These are phyloP conservation scores for Rhyacichthys aspro DNA, from an alignment of 2,797 vertebrate species.

Conservation along the genomic window DNA sequence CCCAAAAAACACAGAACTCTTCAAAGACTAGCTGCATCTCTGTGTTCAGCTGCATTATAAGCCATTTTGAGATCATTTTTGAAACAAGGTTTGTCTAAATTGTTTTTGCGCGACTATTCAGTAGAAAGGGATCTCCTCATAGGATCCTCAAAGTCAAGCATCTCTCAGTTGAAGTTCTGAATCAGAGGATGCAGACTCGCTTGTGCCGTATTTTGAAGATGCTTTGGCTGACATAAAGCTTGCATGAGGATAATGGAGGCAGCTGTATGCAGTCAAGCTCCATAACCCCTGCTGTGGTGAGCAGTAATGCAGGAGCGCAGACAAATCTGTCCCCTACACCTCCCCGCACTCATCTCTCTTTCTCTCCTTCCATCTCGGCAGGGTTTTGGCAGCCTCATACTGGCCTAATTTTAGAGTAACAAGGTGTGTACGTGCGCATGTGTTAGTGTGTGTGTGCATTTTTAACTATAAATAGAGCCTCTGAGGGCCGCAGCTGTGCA, in stretches of 20 bases:
- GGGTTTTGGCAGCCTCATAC: constrained; percentile 49
- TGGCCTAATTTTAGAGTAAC: constrained; percentile 59
- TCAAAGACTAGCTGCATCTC: no score
- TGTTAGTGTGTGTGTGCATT: constrained; percentile 5
- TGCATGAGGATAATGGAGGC: constrained; percentile 39
- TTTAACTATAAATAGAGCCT: constrained; percentile 45
- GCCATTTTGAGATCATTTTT: no score
- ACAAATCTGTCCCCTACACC: constrained; percentile 51
- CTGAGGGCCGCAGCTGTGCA: constrained; percentile 44
- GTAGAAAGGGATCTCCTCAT: neutral
- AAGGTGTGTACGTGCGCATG: constrained; percentile 35
- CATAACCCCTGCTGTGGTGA: constrained; percentile 46
- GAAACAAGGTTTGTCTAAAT: no score
- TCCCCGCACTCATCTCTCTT: constrained; percentile 28
- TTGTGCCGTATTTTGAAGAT: constrained; percentile 24
- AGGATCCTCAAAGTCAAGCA: constrained; percentile 7
- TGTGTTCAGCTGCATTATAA: no score
- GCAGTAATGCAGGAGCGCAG: constrained; percentile 25
- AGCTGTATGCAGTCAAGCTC: constrained; percentile 51
- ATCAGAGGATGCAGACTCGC: constrained; percentile 10
- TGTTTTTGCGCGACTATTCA: no score
- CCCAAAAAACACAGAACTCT: no score
- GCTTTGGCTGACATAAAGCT: constrained; percentile 31
- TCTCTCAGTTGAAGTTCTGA: constrained; percentile 15
- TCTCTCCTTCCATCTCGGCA: constrained; percentile 38